phyloP scores from a whole-genome alignment of 2,113 vertebrate species.

The Proteles cristata region DNA sequence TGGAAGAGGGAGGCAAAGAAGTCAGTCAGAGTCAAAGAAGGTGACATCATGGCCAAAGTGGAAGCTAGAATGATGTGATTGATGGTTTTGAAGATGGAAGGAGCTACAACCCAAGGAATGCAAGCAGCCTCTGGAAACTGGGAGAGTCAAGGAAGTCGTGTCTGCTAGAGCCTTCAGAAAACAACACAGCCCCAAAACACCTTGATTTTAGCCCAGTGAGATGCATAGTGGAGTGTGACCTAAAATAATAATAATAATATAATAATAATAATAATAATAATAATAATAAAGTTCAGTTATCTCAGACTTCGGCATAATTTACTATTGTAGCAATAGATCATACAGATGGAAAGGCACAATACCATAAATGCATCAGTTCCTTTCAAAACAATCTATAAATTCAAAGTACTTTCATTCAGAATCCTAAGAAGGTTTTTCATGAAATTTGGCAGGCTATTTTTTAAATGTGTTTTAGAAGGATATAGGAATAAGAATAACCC shows the following conservation, averaged over 20 bases:
- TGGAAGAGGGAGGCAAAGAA: not conserved
- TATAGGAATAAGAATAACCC: not conserved
- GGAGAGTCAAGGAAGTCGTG: not conserved
- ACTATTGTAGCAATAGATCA: not conserved
- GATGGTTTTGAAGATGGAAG: not conserved
- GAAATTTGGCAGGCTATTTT: not conserved
- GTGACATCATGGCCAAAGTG: not conserved
- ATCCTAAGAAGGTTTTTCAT: not conserved
- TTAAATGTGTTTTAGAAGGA: not conserved
- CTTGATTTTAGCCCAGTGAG: not conserved
- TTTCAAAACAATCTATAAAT: not conserved
- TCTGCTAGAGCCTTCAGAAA: not conserved
- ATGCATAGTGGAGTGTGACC: not conserved
- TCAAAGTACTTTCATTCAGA: constrained; percentile 32
- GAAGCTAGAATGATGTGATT: not conserved
- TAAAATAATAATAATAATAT: not conserved
- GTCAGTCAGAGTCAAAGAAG: not conserved
- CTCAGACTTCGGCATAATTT: not conserved
- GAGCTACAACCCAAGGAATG: not conserved
- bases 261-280: not conserved
- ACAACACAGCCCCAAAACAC: not conserved
- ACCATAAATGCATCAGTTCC: not conserved
- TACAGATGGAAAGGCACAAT: not conserved
- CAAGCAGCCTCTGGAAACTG: not conserved
- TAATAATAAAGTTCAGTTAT: not conserved